Evolutionary conservation across 2,888 invertebrate species (phyloP).

Genomic region (Cheilosia vernalis): DNA sequence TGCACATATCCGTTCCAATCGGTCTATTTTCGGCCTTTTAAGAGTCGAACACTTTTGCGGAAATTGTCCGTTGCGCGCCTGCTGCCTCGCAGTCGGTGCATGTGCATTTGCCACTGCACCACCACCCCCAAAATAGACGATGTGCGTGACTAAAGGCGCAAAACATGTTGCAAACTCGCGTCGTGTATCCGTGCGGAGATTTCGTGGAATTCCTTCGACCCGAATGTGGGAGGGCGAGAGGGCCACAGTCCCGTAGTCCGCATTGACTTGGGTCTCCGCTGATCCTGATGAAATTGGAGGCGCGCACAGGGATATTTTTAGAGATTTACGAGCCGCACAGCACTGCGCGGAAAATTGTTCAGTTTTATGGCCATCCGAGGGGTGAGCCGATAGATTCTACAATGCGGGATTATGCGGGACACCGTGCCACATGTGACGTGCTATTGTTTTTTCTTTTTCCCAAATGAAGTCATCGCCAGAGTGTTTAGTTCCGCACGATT

Average conservation of each 20-base stretch:
- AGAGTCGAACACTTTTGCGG: constrained; percentile 68
- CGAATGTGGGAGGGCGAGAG: background rate
- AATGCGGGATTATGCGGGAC: constrained; percentile 59
- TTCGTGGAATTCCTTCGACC: constrained; percentile 63
- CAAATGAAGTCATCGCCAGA: constrained; percentile 66
- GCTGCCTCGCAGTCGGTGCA: constrained; percentile 42
- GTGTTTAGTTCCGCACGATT: constrained; percentile 69
- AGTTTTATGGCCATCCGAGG: background rate
- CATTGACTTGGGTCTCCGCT: constrained; percentile 13
- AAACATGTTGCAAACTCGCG: constrained; percentile 48
- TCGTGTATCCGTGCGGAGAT: constrained; percentile 57
- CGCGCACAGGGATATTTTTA: constrained; percentile 65
- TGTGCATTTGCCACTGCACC: constrained; percentile 38
- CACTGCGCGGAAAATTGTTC: constrained; percentile 22
- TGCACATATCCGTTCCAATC: constrained; percentile 64
- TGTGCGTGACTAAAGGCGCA: constrained; percentile 73
- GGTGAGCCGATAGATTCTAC: constrained; percentile 15
- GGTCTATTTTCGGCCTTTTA: constrained; percentile 65
- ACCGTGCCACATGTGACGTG: constrained; percentile 62
- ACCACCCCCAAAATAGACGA: constrained; percentile 71
- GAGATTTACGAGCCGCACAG: constrained; percentile 67
- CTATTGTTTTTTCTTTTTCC: constrained; percentile 31
- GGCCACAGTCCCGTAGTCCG: background rate
- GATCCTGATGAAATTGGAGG: constrained; percentile 71
- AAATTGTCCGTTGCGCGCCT: constrained; percentile 61